Evolutionary conservation across 2,113 vertebrate species (phyloP).

Genomic region (Cochlearius cochlearius): DNA sequence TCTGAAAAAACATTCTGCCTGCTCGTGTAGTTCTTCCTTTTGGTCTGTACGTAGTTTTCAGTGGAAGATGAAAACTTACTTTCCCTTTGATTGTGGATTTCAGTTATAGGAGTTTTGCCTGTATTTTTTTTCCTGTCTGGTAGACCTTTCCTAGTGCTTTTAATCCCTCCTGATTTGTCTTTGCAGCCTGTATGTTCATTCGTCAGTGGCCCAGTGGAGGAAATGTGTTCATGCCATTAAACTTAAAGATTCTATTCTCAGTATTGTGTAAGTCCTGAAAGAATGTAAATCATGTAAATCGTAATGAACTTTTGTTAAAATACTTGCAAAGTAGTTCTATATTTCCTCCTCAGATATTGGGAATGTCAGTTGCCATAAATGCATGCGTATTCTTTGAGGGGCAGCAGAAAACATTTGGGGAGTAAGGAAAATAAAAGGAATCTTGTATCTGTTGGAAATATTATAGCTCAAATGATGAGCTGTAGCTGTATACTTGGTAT

Average conservation of each 20-base stretch:
- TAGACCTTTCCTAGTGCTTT: slow-evolving; percentile 16
- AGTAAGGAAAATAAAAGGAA: background rate
- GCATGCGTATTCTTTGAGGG: background rate
- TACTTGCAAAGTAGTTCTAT: background rate
- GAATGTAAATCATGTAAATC: slow-evolving; percentile 28
- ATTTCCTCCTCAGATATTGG: background rate
- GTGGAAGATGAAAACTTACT: background rate
- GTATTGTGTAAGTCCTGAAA: slow-evolving; percentile 91
- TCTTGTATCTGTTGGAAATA: background rate
- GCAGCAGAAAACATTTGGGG: background rate
- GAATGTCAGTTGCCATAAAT: background rate
- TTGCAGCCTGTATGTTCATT: slow-evolving; percentile 95
- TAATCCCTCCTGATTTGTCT: slow-evolving; percentile 69
- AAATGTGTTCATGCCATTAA: slow-evolving; percentile 97
- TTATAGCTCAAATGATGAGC: background rate
- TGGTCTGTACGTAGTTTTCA: background rate
- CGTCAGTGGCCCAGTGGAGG: slow-evolving; percentile 96
- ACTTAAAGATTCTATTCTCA: slow-evolving; percentile 96
- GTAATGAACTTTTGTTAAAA: background rate
- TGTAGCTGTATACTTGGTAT: background rate
- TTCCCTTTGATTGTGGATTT: background rate
- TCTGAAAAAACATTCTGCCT: background rate
- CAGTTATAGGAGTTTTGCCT: background rate
- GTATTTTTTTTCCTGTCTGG: background rate
- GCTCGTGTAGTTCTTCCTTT: background rate